A percentile compares a stretch with the other conserved stretches of the same genome.
These are phyloP conservation scores for Melanerpes aurifrons DNA, from an alignment of 2,113 vertebrate genomes.

Conservation along the genomic window DNA sequence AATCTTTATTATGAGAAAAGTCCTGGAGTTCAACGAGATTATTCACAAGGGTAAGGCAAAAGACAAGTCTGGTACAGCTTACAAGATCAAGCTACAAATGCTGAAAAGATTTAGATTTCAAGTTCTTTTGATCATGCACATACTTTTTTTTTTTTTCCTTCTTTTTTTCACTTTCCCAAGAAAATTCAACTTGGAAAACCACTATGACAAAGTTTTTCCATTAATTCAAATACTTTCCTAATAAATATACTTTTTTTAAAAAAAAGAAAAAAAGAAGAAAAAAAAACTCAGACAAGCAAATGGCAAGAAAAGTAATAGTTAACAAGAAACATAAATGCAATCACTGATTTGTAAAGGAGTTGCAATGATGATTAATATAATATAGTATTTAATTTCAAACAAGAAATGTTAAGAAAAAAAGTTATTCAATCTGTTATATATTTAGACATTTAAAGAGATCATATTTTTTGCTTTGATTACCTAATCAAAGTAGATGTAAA, in stretches of 20 bases:
- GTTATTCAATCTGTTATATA: not conserved
- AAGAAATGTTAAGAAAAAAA: not conserved
- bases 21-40: constrained; percentile 45
- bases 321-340: not conserved
- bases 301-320: not conserved
- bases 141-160: not conserved
- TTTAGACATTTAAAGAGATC: not conserved
- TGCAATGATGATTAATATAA: not conserved
- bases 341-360: not conserved
- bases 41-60: constrained; percentile 29
- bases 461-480: not conserved
- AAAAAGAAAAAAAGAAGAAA: no score
- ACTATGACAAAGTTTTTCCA: not conserved
- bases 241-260: not conserved
- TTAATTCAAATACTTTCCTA: not conserved
- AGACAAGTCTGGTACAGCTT: not conserved
- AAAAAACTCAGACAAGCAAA: no score
- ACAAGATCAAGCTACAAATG: constrained; percentile 12
- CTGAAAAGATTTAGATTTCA: constrained; percentile 5
- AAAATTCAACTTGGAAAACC: not conserved
- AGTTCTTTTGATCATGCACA: constrained; percentile 27
- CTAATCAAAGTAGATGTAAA: not conserved
- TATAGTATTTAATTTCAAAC: not conserved
- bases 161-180: not conserved
- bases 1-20: constrained; percentile 31